Conservation (phyloP, 2,797 vertebrate genomes). For the Merluccius polli region DNA sequence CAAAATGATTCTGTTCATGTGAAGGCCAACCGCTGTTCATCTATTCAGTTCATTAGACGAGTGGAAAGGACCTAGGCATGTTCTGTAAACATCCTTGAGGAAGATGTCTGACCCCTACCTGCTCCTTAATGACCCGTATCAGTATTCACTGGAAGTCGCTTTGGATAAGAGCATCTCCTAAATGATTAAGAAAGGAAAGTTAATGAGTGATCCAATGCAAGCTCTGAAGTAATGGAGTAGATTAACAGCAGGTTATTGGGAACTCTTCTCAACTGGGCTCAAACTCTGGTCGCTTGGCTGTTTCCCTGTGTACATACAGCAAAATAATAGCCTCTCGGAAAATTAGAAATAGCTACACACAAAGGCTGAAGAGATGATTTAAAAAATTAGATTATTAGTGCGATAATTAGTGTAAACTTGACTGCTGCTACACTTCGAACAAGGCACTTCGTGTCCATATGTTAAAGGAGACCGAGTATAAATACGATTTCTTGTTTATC, state of each 20-base stretch:
- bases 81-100: not conserved
- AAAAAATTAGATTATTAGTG: not conserved
- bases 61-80: not conserved
- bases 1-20: not conserved
- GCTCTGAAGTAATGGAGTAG: not conserved
- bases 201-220: conserved; percentile 9
- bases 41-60: not conserved
- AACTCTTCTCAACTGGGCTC: not conserved
- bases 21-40: not conserved
- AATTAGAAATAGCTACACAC: not conserved
- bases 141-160: not conserved
- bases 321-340: not conserved
- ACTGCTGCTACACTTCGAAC: not conserved
- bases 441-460: not conserved
- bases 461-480: not conserved
- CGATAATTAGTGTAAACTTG: not conserved
- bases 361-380: not conserved
- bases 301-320: not conserved
- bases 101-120: not conserved
- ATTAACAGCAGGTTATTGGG: not conserved
- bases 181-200: conserved; percentile 27
- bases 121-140: not conserved
- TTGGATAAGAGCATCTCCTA: not conserved
- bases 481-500: not conserved
- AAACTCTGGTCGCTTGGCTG: not conserved